Percentiles rank a stretch among this genome's conserved stretches.
These are phyloP conservation scores for Drosophila elegans DNA, from an alignment of 1,140 invertebrate genomes.

Conservation along the genomic window DNA sequence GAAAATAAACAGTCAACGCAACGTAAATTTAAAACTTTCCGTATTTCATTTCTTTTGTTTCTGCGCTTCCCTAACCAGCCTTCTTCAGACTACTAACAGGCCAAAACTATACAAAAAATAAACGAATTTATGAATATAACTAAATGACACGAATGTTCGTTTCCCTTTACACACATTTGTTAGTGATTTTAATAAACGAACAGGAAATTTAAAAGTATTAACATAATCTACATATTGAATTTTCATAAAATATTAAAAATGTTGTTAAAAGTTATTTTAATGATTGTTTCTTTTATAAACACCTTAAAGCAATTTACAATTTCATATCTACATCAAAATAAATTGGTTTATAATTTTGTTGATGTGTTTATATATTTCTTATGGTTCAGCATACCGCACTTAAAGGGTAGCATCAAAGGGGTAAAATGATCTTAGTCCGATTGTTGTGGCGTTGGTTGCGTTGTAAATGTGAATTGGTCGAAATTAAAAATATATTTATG, in stretches of 20 bases:
- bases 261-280: too few species aligned
- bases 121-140: not conserved
- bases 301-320: too few species aligned
- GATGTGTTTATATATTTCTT: not conserved
- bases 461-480: constrained; percentile 77
- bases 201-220: too few species aligned
- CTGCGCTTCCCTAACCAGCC: constrained; percentile 21
- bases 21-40: constrained; percentile 78
- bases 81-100: constrained; percentile 17
- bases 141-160: not conserved
- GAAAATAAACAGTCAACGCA: constrained; percentile 73
- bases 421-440: constrained; percentile 35
- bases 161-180: not conserved
- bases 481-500: constrained; percentile 84
- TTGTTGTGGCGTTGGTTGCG: constrained; percentile 46
- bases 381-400: not conserved
- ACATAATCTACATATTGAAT: too few species aligned
- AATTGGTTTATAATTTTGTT: too few species aligned
- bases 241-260: too few species aligned
- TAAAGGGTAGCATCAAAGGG: constrained; percentile 30
- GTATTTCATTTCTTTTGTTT: constrained; percentile 80
- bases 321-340: too few species aligned
- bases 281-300: too few species aligned
- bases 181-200: not conserved
- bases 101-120: constrained; percentile 50